phyloP scores from a whole-genome alignment of 2,113 vertebrate genomes.

The Pelodiscus sinensis region DNA sequence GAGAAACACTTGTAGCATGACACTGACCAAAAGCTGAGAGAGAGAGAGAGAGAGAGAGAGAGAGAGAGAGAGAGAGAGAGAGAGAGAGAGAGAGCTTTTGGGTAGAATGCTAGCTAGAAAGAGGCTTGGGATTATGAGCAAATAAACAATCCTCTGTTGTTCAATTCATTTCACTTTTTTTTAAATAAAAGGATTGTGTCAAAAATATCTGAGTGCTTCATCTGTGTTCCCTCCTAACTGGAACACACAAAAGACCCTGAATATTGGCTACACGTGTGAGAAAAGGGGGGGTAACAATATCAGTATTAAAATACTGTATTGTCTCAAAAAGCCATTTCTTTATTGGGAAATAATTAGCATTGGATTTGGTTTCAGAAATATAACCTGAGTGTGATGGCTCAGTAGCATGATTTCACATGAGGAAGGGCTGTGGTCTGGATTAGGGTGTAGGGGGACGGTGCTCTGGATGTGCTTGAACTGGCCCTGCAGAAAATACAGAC shows the following conservation, averaged over 20 bases:
- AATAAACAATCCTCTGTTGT: neutral
- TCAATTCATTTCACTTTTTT: neutral
- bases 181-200: too few relatives aligned
- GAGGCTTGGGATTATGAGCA: neutral
- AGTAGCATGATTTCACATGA: neutral
- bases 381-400: neutral
- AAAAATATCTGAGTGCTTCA: accelerated
- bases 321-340: neutral
- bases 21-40: neutral
- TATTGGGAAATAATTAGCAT: neutral
- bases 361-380: neutral
- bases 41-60: too few relatives aligned
- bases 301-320: neutral
- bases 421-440: neutral
- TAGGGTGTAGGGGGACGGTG: neutral
- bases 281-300: neutral
- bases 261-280: neutral
- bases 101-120: neutral
- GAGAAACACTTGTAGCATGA: neutral
- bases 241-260: neutral
- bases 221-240: neutral
- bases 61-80: too few relatives aligned
- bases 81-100: neutral
- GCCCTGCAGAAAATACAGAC: neutral
- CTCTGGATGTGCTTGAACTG: neutral